These are phyloP conservation scores for Lepidocolaptes lacrymiger DNA, from an alignment of 2,797 vertebrate genomes.

Conservation along the genomic window DNA sequence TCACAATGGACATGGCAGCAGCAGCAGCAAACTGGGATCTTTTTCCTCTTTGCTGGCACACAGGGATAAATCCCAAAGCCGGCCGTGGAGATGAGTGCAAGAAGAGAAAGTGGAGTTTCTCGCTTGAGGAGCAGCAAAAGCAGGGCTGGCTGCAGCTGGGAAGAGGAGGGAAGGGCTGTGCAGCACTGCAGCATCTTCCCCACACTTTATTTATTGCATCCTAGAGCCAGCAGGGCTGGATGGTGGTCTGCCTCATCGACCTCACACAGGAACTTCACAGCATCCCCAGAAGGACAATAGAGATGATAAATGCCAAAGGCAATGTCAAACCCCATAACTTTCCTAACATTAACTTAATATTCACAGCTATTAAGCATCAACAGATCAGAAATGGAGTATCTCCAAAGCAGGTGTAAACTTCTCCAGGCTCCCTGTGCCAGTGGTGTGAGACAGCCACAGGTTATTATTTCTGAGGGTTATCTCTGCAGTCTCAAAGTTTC, in stretches of 20 bases:
- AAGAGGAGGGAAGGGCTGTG: neutral
- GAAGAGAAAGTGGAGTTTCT: neutral
- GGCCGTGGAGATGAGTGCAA: neutral
- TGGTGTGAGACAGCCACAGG: fast-evolving
- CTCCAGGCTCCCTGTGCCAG: neutral
- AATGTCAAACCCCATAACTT: neutral
- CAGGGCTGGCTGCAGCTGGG: neutral
- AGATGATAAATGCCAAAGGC: neutral
- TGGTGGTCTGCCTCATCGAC: neutral
- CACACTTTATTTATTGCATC: neutral
- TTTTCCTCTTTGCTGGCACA: neutral
- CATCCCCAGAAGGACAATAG: neutral
- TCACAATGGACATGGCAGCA: fast-evolving
- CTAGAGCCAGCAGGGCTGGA: neutral
- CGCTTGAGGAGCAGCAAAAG: neutral
- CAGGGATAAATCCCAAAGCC: fast-evolving
- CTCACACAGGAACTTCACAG: neutral
- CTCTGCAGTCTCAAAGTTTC: neutral
- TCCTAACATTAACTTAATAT: neutral
- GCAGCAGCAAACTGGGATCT: neutral
- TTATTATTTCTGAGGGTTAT: neutral
- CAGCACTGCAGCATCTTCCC: neutral
- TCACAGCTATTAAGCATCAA: neutral
- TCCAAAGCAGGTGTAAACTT: neutral
- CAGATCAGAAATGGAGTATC: neutral